phyloP scores from a whole-genome alignment of 2,888 invertebrate species.

The Heterodera filipjevi region DNA sequence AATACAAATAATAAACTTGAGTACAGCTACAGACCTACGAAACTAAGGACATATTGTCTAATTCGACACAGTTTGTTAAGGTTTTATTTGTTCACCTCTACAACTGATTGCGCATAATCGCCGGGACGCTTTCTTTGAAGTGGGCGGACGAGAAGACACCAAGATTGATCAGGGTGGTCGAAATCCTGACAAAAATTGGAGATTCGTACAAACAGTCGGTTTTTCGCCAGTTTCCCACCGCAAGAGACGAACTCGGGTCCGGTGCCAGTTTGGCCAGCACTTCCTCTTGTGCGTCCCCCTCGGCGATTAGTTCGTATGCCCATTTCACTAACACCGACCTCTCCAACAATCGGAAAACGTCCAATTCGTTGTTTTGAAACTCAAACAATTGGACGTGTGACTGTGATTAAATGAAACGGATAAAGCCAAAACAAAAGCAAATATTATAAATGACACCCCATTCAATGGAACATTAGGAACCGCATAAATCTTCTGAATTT shows the following conservation, averaged over 20 bases:
- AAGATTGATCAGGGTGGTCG: conserved; percentile 45
- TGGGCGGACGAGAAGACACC: conserved; percentile 48
- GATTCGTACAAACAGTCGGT: too few relatives aligned
- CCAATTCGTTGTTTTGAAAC: conserved; percentile 23
- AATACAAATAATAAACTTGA: too few relatives aligned
- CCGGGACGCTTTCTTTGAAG: conserved; percentile 46
- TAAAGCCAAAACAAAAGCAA: conserved; percentile 8
- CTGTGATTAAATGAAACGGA: not conserved
- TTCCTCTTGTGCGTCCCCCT: conserved; percentile 40
- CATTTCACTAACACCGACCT: conserved; percentile 56
- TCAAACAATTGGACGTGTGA: conserved; percentile 29
- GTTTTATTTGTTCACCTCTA: conserved; percentile 29
- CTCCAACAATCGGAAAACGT: conserved; percentile 45
- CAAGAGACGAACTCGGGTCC: not conserved
- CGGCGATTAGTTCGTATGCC: conserved; percentile 47
- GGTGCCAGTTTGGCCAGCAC: conserved; percentile 23
- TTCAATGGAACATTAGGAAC: conserved; percentile 17
- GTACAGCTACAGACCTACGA: too few relatives aligned
- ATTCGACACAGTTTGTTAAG: too few relatives aligned
- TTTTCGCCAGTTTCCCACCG: not conserved
- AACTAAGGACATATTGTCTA: too few relatives aligned
- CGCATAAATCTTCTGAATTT: conserved; percentile 29
- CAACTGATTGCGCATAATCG: conserved; percentile 23
- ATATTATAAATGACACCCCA: not conserved
- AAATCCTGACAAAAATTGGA: conserved; percentile 39